Base-by-base conservation (phyloP, 2,888 invertebrate genomes). In the Ophion costatus region DNA sequence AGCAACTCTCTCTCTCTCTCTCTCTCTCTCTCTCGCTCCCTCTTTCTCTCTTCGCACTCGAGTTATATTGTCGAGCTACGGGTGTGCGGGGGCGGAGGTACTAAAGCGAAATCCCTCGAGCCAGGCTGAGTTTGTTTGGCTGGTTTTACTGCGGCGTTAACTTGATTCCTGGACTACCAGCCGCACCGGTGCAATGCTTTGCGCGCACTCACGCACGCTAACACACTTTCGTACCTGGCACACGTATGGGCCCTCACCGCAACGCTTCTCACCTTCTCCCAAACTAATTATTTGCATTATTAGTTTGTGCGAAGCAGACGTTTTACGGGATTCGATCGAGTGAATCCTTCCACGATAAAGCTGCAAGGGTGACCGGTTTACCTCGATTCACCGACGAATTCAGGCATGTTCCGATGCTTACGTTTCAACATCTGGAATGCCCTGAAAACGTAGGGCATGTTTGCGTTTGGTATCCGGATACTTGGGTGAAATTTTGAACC, bases 141-240 rank as follows among this genome's bases (percentile, higher is more conserved):
- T 87, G 91, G 89, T 91, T 92, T 92, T 92, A 92, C 91, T 88
- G 86, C 89, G 88, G 89, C 90, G 91, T 91, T 92, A 92, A 92
- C 92, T 92, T 89, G 90, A 91, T 92, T 91, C 91, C 91, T 89
- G 89, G 88, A 83, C 85, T 80, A 85, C 79, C 86, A 82, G 82
- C 78, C 81, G 80, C 80, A 51, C 14, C 80, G 51, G 29, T 67
- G 59, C 73, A 45, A 78, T 20, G 29, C 42, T 76, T 59, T 77
- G 75, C 61, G 57, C 67, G 66, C 59, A 42, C 61, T 75, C 10
- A 22, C n/a, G 29, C 42, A 42, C 67, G 59, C 67, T 11, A 38
- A 56, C 67, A 9, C 57, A 77, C 57, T 66, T 61, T 75, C 38
- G 51, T 66, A 45, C 14, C 14, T 45, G 11, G 45, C 11, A 45